These are phyloP conservation scores for Sula dactylatra DNA, from an alignment of 2,113 vertebrate genomes.

Conservation along the genomic window DNA sequence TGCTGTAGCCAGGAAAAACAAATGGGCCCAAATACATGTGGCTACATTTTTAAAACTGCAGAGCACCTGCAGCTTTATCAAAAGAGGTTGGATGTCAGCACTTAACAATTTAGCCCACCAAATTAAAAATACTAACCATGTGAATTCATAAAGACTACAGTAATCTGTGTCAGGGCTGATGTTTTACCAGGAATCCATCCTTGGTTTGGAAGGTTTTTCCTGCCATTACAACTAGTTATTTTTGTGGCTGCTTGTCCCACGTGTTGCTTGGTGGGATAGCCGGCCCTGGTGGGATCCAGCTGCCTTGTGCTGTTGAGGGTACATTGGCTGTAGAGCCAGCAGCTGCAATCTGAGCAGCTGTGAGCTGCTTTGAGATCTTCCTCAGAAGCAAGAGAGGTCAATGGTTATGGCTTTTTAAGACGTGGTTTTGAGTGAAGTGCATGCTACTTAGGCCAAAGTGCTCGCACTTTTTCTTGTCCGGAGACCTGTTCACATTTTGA, in stretches of 20 bases:
- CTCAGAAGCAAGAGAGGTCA: not conserved
- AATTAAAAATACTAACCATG: not conserved
- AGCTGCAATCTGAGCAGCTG: not conserved
- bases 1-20: constrained; percentile 50
- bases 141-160: not conserved
- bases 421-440: not conserved
- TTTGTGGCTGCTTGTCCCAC: not conserved
- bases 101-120: not conserved
- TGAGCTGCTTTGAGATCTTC: not conserved
- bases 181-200: not conserved
- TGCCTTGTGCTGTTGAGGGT: not conserved
- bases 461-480: not conserved
- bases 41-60: not conserved
- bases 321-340: not conserved
- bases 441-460: not conserved
- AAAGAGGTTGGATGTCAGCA: constrained; percentile 17
- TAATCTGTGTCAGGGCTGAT: not conserved
- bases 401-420: not conserved
- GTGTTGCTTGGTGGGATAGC: not conserved
- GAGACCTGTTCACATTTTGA: fast-evolving
- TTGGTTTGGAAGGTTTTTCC: not conserved
- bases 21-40: not conserved
- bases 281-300: not conserved
- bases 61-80: constrained; percentile 29
- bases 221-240: not conserved